A percentile compares a stretch with the other conserved stretches of the same genome.
Conservation (phyloP, 2,113 vertebrate genomes). For the Romanogobio albipinnatus region DNA sequence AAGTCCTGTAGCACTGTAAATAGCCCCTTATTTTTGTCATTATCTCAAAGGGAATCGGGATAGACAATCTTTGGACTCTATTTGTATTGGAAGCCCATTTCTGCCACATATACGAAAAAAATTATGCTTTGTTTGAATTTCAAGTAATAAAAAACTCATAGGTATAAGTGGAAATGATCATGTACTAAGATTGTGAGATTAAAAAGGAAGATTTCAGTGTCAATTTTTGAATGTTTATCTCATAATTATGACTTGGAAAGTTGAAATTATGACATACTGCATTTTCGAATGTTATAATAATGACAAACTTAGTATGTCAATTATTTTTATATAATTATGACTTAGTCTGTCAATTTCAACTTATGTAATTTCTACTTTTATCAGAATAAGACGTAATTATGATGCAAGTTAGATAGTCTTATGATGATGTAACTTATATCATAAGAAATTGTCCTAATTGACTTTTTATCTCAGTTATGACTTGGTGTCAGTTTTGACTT, state of each 20-base stretch:
- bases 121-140: not conserved
- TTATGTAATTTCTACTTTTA: not conserved
- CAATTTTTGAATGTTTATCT: not conserved
- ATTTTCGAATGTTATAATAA: not conserved
- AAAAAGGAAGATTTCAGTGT: no score
- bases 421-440: no score
- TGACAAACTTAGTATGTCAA: not conserved
- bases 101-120: no score
- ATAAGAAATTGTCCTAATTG: no score
- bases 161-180: not conserved
- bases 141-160: not conserved
- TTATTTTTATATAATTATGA: not conserved
- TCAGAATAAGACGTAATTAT: not conserved
- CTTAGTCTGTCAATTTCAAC: not conserved
- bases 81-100: not conserved
- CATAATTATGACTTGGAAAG: not conserved
- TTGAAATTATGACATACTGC: not conserved
- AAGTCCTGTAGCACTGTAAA: not conserved
- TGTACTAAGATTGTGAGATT: not conserved
- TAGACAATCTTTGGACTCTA: not conserved
- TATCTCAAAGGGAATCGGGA: not conserved
- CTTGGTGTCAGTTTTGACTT: no score
- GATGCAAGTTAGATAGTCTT: not conserved
- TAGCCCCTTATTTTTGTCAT: not conserved
- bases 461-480: no score